Evolutionary conservation across 2,797 vertebrate genomes (phyloP).

Genomic region (Pseudocheirus occidentalis): DNA sequence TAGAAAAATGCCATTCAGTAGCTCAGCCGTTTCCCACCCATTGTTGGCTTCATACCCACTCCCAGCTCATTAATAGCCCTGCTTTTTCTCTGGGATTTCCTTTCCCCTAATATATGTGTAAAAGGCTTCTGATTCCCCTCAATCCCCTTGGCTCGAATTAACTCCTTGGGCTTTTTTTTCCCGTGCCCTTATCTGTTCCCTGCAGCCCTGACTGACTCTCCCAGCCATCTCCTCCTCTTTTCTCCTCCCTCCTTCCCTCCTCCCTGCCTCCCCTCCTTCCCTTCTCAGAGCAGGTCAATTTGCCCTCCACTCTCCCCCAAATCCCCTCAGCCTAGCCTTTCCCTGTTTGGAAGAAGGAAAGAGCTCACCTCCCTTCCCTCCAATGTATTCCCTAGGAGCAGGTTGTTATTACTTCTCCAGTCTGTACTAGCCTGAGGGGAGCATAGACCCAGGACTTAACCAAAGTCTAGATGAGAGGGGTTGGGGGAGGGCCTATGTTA

Average conservation of each 20-base stretch:
- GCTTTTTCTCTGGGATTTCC: neutral
- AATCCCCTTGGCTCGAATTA: constrained; percentile 18
- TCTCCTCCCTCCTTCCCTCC: neutral
- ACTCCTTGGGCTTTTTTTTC: constrained; percentile 6
- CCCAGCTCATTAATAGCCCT: neutral
- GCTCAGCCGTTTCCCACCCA: constrained; percentile 4
- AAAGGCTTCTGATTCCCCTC: constrained; percentile 7
- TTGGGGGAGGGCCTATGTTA: neutral
- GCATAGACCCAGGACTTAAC: neutral
- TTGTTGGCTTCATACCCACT: neutral
- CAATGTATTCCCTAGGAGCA: neutral
- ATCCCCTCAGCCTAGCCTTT: neutral
- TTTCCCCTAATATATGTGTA: constrained; percentile 13
- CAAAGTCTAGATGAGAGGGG: neutral
- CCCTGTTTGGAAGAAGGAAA: neutral
- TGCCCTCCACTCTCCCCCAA: neutral
- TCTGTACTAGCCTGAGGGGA: neutral
- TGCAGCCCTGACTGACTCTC: constrained; percentile 6
- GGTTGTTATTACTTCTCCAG: neutral
- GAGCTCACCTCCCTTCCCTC: neutral
- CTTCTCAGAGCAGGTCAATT: neutral
- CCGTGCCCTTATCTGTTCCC: constrained; percentile 8
- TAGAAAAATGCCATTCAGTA: neutral
- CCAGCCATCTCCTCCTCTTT: neutral
- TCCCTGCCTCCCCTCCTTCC: neutral